Evolutionary conservation across 1,140 invertebrate species (phyloP), one percentile per base, ranked within the genome.

Genomic region (Sycophaga agraensis): DNA sequence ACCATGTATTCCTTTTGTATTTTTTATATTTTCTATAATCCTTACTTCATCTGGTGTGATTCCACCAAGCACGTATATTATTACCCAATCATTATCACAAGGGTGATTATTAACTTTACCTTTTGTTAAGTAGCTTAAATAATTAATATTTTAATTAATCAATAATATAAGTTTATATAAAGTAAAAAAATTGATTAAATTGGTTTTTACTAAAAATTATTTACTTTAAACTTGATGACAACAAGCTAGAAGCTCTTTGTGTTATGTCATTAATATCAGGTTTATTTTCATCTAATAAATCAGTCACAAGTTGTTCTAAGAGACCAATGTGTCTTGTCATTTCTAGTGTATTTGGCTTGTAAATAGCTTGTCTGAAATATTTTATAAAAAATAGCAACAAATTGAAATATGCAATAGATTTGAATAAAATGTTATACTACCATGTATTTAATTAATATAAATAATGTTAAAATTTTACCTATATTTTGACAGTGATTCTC

Each of bases 51-150:
- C 84, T 0, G 82, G 80, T 1, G 84, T 84, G 14, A 85, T 74
- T n/a, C 86, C 86, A 7, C 86, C 85, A 3, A 87, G 68, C 24
- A 87, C 75, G 60, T 83, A 86, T 22, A 87, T 71, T 28, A 87
- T 83, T 46, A 87, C 80, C 24, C 80, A 82, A 0, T 80, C 71
- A 69, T 84, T 86, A 63, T 87, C 83, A 2, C 82, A 66, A 4
- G 86, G 85, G 67, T 85, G 77, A 58, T 73, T 76, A 16, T 12
- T 51, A 12, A 66, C 59, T 63, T 73, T 73, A 26, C 74, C 73
- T 57, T 70, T 74, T 34, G 76, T 68, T 8, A 82, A 45, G 39
- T 79, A 70, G 59, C 79, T 83, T 24, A 51, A 31, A 73, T 73
- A 57, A 63, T 28, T 39, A 59, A 49, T 4, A 21, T 42, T 64